Evolutionary conservation across 2,888 invertebrate genomes (phyloP), one percentile per base, ranked within the genome.

Genomic region (Thereva nobilitata): DNA sequence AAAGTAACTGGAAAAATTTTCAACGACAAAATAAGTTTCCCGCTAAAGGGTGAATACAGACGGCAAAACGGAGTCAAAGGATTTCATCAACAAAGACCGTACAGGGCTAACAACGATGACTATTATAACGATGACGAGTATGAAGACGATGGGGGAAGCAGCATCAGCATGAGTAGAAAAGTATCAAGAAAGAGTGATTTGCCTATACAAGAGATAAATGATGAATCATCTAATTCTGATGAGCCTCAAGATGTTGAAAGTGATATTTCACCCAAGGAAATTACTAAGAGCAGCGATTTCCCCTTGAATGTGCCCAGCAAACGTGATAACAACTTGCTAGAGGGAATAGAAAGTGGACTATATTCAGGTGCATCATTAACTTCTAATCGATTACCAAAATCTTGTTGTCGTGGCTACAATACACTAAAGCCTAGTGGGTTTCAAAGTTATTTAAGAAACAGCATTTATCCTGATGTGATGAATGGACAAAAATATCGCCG

Each of bases 171-270:
- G 6, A 35, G 53, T 6, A 56, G 42, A 56, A 42, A 44, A 44
- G 37, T 9, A n/a, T 56, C 12, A 44, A 42, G 44, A 44, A 44
- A 56, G 42, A 44, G 44, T 56, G 56, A 56, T 56, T 34, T 41
- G 34, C 42, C 56, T 56, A 56, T 56, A 44, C 56, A 56, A 35
- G 44, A 56, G 44, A 23, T 42, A 42, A 34, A 8, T 2, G 56
- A 56, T 44, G 56, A 56, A 4, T 56, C 56, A 42, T 56, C 56
- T 44, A 56, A 44, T 56, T 56, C 56, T 34, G 23, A 56, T 23
- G 56, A 56, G n/a, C 7, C 47, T 5, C 47, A n/a, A 47, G n/a
- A 47, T 6, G 34, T 23, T 44, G 9, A 5, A 37, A 44, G 44
- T 44, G 56, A 56, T 56, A 38, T 44, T 44, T 44, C 42, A 41